Percentiles rank a stretch among this genome's conserved stretches.
phyloP scores from a whole-genome alignment of 2,113 vertebrate species.

The Panthera leo region DNA sequence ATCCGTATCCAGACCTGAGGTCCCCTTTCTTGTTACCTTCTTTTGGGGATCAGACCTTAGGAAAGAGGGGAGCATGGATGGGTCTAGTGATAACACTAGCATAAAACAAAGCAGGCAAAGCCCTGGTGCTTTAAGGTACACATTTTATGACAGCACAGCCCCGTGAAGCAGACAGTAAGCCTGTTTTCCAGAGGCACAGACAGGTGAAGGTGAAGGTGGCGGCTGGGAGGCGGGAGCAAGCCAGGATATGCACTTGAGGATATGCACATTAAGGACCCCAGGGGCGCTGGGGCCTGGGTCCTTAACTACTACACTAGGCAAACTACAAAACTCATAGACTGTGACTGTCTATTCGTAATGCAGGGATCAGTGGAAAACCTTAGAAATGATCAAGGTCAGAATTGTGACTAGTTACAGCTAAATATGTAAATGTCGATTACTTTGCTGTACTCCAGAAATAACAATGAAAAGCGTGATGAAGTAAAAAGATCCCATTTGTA shows the following conservation, averaged over 20 bases:
- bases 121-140: background rate
- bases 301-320: background rate
- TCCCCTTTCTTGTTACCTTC: background rate
- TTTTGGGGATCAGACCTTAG: background rate
- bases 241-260: background rate
- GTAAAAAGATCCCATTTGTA: background rate
- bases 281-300: background rate
- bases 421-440: background rate
- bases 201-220: background rate
- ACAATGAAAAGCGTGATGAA: background rate
- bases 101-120: background rate
- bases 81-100: background rate
- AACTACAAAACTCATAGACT: background rate
- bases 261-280: too few relatives aligned
- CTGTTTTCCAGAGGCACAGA: background rate
- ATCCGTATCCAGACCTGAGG: background rate
- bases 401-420: background rate
- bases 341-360: background rate
- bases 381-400: background rate
- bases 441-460: background rate
- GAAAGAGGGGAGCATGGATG: background rate
- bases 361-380: background rate
- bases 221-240: background rate
- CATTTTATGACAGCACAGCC: background rate
- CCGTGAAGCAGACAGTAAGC: background rate